These are phyloP conservation scores for Octodonta nipae DNA, from an alignment of 2,888 invertebrate genomes.

Conservation along the genomic window DNA sequence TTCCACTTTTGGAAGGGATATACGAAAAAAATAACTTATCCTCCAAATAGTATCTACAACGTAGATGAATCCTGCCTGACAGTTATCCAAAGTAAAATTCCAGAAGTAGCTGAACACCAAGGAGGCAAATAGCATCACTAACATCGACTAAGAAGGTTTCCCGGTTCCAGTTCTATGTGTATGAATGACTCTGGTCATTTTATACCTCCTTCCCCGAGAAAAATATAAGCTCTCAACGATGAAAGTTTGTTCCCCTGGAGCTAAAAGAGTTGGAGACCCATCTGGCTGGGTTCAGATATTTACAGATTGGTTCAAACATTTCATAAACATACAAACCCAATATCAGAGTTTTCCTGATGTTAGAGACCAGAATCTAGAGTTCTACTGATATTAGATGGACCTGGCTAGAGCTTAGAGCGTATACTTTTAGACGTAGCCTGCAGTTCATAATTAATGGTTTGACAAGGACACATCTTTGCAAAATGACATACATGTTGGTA, in stretches of 20 bases:
- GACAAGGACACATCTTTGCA: not conserved
- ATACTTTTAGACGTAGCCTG: no score
- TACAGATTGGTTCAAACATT: conserved; percentile 3
- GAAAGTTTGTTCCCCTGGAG: conserved; percentile 4
- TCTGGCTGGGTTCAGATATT: conserved; percentile 2
- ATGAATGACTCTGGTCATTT: conserved; percentile 24
- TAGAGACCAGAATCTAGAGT: no score
- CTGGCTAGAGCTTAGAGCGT: no score
- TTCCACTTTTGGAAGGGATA: conserved; percentile 4
- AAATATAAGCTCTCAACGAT: conserved; percentile 21
- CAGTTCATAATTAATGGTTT: conserved; percentile 2
- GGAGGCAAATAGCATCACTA: conserved; percentile 24
- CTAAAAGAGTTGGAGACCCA: conserved; percentile 4
- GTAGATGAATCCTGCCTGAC: conserved; percentile 28
- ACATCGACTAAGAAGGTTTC: conserved; percentile 26
- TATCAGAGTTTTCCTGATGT: no score
- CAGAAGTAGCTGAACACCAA: conserved; percentile 20
- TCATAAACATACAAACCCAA: conserved; percentile 6
- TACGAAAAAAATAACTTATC: conserved; percentile 8
- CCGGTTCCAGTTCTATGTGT: conserved; percentile 20
- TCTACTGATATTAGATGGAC: no score
- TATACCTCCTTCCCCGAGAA: conserved; percentile 27
- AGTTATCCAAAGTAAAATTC: conserved; percentile 23
- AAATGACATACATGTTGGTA: not conserved
- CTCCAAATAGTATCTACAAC: conserved; percentile 21